Base-by-base conservation (phyloP, 2,113 vertebrate genomes). In the Psilopsiagon aymara region DNA sequence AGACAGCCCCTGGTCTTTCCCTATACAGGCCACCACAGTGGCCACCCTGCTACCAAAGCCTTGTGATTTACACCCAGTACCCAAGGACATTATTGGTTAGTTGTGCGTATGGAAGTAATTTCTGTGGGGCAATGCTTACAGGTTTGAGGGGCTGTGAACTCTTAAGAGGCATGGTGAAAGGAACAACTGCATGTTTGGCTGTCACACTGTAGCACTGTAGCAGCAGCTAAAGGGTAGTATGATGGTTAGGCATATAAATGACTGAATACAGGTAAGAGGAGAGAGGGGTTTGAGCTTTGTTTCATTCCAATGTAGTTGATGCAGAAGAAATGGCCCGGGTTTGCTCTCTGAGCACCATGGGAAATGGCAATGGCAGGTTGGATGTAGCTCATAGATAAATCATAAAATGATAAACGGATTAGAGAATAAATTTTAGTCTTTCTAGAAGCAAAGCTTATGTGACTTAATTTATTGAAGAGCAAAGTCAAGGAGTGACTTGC, bases 361-460 rank as follows among this genome's bases (percentile, higher is more conserved):
- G 57, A 79, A 66, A 27, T 60, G 19, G 19, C 1, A 6, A 28
- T 37, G 28, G 10, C 21, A 66, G 44, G 17, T 25, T 90, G 29
- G 29, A 33, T 46, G 19, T 57, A 57, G 60, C 24, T 84, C 19
- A 15, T 44, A 69, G 57, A 52, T 24, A 17, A 13, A 39, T 63
- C 5, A 24, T 68, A 14, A 47, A 91, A 62, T 49, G 5, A 16
- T 67, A 66, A 83, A 70, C 1, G 14, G 21, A 46, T 77, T 80
- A 33, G 52, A 57, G 86, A 70, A 62, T 71, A 31, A 28, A 13
- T 63, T 57, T 49, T 76, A 68, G 10, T 18, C 9, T 41, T 63
- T 17, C 0, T 59, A 31, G 77, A 67, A 81, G n/a, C 44, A 59
- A 33, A 68, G 12, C 1, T 73, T 73, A 19, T 0, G 1, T 78